Base-by-base conservation (phyloP, 2,888 invertebrate genomes). In the Scelioninae gen. 2 region DNA sequence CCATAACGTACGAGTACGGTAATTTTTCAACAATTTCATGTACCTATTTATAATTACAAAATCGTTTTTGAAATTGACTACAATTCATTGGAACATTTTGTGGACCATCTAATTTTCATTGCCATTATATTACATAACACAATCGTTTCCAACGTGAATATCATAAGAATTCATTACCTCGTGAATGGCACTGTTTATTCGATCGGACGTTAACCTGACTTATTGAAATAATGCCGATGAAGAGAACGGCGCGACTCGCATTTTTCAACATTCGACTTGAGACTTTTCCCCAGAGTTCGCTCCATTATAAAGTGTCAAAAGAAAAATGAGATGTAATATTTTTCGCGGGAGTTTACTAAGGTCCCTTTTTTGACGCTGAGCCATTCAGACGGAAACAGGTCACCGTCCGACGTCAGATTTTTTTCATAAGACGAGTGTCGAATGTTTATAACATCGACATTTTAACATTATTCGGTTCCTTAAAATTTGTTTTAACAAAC, bases 381-480 rank as follows among this genome's bases (percentile, higher is more conserved):
- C 37, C 52, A 52, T 52, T 52, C 35, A 37, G 52, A 52, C 35
- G 28, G 35, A 52, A 52, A 28, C 52, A 22, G 52, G 52, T 52
- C 37, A 52, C 19, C 25, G 39, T 39, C 53, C 25, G 53, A 53
- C 53, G 39, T 15, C 53, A 53, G 53, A 39, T 28, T 53, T 53
- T 45, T 39, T 53, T 35, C 50, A 33, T 50, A 33, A 33, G 18
- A 50, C 50, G 35, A 35, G 50, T 50, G 50, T 50, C 33, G 33
- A 50, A 50, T 50, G 33, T 50, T 50, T 33, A 46, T 19, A 46
- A 22, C 22, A 45, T 9, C 41, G 2, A 25, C 13, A 4, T 19
- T 43, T 22, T 18, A 19, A 43, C 43, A 19, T 43, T 43, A 19
- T 9, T 7, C 7, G 2, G 2, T 9, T n/a, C 25, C 6, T 25